These are phyloP conservation scores for Lutraria rhynchaena DNA, from an alignment of 1,140 invertebrate species.

Conservation along the genomic window DNA sequence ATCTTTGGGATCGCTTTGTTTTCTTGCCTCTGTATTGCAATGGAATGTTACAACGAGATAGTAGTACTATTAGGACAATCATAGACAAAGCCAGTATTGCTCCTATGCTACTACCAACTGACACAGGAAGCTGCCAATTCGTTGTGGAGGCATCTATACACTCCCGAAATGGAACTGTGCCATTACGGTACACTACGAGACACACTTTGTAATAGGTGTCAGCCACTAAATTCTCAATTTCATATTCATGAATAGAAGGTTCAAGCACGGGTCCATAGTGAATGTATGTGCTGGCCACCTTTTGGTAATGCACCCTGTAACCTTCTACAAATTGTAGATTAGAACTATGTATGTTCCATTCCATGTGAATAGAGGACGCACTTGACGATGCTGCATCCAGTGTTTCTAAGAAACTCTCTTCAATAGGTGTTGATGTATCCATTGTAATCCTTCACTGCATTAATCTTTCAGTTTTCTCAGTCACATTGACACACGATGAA, in stretches of 20 bases:
- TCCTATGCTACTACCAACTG: conserved; percentile 78
- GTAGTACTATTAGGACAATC: conserved; percentile 77
- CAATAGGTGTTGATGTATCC: conserved; percentile 44
- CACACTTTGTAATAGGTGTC: conserved; percentile 79
- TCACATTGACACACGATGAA: no score
- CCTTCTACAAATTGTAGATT: conserved; percentile 58
- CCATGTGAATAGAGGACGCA: conserved; percentile 70
- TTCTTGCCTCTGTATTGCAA: conserved; percentile 65
- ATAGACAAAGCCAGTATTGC: conserved; percentile 77
- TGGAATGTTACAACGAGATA: conserved; percentile 72
- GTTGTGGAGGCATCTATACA: conserved; percentile 78
- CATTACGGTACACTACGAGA: conserved; percentile 74
- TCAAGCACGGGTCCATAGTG: conserved; percentile 72
- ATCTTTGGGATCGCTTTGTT: conserved; percentile 67
- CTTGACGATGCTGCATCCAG: conserved; percentile 67
- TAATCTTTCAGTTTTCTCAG: no score
- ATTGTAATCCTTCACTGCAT: neutral
- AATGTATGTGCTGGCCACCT: conserved; percentile 71
- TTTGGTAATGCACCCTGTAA: conserved; percentile 74
- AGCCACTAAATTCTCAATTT: conserved; percentile 74
- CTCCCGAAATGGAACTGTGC: conserved; percentile 64
- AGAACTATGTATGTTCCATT: conserved; percentile 60
- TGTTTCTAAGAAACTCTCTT: conserved; percentile 50
- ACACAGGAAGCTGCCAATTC: conserved; percentile 79
- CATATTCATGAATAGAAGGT: conserved; percentile 61